These are phyloP conservation scores for Triplophysa siluroides DNA, from an alignment of 2,113 vertebrate genomes.

Conservation along the genomic window DNA sequence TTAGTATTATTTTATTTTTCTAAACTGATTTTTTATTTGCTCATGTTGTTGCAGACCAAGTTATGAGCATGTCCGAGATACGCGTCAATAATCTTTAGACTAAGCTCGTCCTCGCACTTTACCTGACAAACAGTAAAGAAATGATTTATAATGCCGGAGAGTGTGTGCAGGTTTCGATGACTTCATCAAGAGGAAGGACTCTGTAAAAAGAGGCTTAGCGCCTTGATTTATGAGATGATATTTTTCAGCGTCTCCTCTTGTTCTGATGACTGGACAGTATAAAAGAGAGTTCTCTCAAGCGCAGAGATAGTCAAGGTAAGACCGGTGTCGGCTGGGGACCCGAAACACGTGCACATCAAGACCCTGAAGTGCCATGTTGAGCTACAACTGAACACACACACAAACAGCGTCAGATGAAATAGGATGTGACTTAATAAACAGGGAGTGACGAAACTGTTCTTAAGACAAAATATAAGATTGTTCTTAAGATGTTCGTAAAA, in stretches of 20 bases:
- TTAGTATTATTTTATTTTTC: no score
- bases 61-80: background rate
- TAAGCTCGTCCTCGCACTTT: conserved; percentile 28
- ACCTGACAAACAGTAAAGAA: conserved; percentile 37
- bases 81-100: conserved; percentile 9
- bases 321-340: conserved; percentile 8
- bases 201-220: conserved; percentile 19
- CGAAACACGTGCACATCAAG: conserved; percentile 3
- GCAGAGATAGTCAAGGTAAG: conserved; percentile 40
- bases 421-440: background rate
- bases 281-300: conserved; percentile 36
- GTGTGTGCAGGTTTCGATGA: conserved; percentile 29
- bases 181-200: conserved; percentile 51
- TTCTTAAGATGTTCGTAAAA: no score
- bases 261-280: conserved; percentile 38
- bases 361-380: conserved; percentile 46
- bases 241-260: conserved; percentile 41
- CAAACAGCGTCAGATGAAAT: background rate
- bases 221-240: conserved; percentile 48
- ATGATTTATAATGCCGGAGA: conserved; percentile 31
- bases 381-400: conserved; percentile 39
- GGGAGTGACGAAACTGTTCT: no score
- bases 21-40: no score
- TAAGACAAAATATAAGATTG: no score
- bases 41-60: background rate